Evolutionary conservation across 2,797 vertebrate species (phyloP).

Genomic region (Acipenser transmontanus): DNA sequence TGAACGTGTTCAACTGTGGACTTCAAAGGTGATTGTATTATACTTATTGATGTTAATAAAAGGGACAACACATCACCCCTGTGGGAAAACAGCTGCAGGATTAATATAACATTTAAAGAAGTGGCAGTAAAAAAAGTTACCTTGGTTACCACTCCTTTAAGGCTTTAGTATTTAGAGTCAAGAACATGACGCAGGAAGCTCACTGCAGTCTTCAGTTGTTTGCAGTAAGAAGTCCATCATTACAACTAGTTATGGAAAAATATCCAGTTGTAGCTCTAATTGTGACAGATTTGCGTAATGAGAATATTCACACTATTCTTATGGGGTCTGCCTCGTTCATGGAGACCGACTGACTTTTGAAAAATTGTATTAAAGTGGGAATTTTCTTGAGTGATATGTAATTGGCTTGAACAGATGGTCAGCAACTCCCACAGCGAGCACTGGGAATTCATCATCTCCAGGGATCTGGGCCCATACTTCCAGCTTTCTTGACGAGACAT

Average conservation of each 20-base stretch:
- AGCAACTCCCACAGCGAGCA: background rate
- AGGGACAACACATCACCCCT: no score
- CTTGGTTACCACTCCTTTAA: no score
- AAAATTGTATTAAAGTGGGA: background rate
- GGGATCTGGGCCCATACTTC: background rate
- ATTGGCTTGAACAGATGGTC: background rate
- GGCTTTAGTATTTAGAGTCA: no score
- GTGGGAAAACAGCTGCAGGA: no score
- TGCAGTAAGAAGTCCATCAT: no score
- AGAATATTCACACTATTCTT: background rate
- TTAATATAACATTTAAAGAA: no score
- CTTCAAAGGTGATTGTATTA: no score
- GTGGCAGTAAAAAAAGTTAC: no score
- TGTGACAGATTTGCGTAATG: background rate
- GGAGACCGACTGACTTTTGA: background rate
- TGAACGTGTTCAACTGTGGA: no score
- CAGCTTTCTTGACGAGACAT: background rate
- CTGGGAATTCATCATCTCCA: background rate
- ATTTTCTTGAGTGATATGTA: background rate
- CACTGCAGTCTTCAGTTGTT: no score
- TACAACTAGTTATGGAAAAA: background rate
- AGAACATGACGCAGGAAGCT: no score
- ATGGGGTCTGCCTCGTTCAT: background rate
- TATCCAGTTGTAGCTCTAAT: background rate
- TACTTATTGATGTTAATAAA: no score